Conservation (phyloP, 2,113 vertebrate genomes). For the Cottus gobio region DNA sequence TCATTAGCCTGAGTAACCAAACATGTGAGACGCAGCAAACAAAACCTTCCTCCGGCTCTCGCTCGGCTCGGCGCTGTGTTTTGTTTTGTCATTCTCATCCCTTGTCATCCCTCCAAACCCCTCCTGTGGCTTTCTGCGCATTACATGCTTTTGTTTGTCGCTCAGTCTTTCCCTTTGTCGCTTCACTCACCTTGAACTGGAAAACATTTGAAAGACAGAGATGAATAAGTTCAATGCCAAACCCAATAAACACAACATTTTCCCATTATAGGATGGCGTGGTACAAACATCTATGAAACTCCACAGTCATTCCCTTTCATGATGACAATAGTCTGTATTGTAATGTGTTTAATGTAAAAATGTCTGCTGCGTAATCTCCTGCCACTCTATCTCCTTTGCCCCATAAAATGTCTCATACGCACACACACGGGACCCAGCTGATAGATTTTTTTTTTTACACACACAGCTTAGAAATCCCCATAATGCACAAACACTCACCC, state of each 20-base stretch:
- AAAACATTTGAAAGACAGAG: slow-evolving; percentile 26
- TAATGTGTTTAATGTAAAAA: not conserved
- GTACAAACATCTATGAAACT: not conserved
- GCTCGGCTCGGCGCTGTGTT: slow-evolving; percentile 7
- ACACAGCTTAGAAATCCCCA: slow-evolving; percentile 34
- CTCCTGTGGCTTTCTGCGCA: not conserved
- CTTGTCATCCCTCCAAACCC: not conserved
- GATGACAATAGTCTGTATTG: too few relatives aligned
- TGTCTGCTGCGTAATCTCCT: not conserved
- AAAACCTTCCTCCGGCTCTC: slow-evolving; percentile 36
- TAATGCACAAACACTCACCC: slow-evolving; percentile 27
- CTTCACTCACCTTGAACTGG: slow-evolving; percentile 26
- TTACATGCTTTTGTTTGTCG: slow-evolving; percentile 31
- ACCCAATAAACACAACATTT: not conserved
- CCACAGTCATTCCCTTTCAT: not conserved
- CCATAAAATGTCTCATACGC: not conserved
- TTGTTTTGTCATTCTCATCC: slow-evolving; percentile 41
- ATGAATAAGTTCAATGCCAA: not conserved
- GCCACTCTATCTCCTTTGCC: not conserved
- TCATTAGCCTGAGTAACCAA: slow-evolving; percentile 80
- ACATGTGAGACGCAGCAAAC: slow-evolving; percentile 70
- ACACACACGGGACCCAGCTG: not conserved
- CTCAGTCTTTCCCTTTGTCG: slow-evolving; percentile 24
- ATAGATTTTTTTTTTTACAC: slow-evolving; percentile 7
- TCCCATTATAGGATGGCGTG: not conserved